Evolutionary conservation across 2,888 invertebrate species (phyloP).

Genomic region (Drosophila nr. perissopoda): DNA sequence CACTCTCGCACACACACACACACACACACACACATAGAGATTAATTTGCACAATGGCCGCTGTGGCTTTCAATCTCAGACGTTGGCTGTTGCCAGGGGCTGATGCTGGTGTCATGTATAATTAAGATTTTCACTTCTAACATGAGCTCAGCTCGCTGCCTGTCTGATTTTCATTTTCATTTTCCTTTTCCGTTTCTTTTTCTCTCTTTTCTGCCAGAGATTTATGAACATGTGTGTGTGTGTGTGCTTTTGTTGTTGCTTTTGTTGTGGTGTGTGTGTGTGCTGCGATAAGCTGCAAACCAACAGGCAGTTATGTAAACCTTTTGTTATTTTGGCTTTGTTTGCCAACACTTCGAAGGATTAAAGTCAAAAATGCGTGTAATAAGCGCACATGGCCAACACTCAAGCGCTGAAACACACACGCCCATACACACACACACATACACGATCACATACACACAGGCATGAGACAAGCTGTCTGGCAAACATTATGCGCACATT

Average conservation of each 20-base stretch:
- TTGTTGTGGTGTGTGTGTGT: constrained; percentile 17
- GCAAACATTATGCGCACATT: constrained; percentile 67
- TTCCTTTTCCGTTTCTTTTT: constrained; percentile 1
- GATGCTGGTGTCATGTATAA: constrained; percentile 76
- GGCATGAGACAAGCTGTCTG: constrained; percentile 48
- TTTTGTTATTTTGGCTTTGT: constrained; percentile 79
- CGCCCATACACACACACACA: constrained; percentile 26
- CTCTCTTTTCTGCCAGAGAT: constrained; percentile 43
- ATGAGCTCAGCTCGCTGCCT: constrained; percentile 45
- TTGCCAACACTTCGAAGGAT: constrained; percentile 73
- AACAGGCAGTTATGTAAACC: constrained; percentile 77
- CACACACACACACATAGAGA: constrained; percentile 8
- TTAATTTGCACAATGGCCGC: constrained; percentile 63
- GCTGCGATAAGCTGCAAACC: constrained; percentile 68
- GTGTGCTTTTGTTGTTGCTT: background rate
- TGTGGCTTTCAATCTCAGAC: constrained; percentile 70
- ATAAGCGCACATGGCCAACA: constrained; percentile 72
- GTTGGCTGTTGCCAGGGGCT: constrained; percentile 31
- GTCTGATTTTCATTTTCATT: constrained; percentile 24
- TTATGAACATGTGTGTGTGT: constrained; percentile 51
- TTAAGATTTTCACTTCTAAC: constrained; percentile 77
- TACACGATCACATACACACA: constrained; percentile 15
- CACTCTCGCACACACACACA: background rate
- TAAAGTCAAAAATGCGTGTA: constrained; percentile 81
- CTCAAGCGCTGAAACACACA: constrained; percentile 48